A percentile compares a stretch with the other conserved stretches of the same genome.
These are phyloP conservation scores for Calcarius ornatus DNA, from an alignment of 2,113 vertebrate species.

Conservation along the genomic window DNA sequence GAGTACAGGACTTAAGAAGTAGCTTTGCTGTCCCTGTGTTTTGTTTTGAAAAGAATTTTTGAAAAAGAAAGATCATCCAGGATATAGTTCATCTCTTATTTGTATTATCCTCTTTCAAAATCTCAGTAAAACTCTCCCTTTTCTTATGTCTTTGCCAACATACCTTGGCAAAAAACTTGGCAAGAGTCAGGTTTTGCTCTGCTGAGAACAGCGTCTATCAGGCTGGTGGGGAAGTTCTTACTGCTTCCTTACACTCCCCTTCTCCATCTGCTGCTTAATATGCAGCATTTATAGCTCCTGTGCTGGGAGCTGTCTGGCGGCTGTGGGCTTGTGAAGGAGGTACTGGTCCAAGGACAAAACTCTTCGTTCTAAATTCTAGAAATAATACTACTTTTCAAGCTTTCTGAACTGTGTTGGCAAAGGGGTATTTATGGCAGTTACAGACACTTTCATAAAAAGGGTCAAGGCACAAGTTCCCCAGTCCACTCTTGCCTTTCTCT, in stretches of 20 bases:
- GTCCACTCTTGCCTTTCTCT: not conserved
- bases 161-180: not conserved
- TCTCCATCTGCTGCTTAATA: slow-evolving; percentile 17
- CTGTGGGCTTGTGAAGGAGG: not conserved
- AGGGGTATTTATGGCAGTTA: not conserved
- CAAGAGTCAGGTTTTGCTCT: not conserved
- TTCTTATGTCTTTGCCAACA: not conserved
- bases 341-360: not conserved
- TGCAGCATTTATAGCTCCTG: not conserved
- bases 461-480: not conserved
- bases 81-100: not conserved
- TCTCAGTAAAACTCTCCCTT: not conserved
- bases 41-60: not conserved
- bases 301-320: not conserved
- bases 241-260: not conserved
- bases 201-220: not conserved
- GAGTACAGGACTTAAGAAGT: not conserved
- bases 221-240: not conserved
- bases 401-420: not conserved
- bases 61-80: not conserved
- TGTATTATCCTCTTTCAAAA: not conserved
- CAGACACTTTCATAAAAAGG: not conserved
- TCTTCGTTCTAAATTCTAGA: not conserved
- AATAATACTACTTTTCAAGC: not conserved
- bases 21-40: not conserved